Evolutionary conservation across 2,888 invertebrate species (phyloP), one percentile per base, ranked within the genome.

Genomic region (Ypsolopha scabrella): DNA sequence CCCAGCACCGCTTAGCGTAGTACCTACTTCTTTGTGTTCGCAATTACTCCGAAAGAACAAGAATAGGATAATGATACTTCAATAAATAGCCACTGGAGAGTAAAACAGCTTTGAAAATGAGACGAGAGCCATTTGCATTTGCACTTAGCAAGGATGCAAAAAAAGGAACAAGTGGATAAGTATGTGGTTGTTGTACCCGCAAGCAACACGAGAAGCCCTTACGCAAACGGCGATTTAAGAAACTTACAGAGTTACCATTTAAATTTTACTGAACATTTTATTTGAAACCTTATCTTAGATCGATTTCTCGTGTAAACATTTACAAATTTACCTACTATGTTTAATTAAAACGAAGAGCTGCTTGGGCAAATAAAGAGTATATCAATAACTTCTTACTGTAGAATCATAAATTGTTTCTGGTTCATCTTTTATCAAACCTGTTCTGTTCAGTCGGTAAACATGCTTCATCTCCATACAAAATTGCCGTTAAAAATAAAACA

Each of bases 21-120:
- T 24, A 24, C 24, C n/a, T n/a, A n/a, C n/a, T n/a, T n/a, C n/a
- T n/a, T 24, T 24, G 24, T 24, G 24, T 24, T 24, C 24, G 24
- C 24, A 24, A 24, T 24, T 24, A 24, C 38, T 38, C 9, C 38
- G 38, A 38, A 41, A 8, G 7, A 3, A 41, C 11, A 11, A 11
- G n/a, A 13, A 2, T 2, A n/a, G 41, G 41, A 41, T 11, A 41
- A 41, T 41, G 41, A 11, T 41, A 65, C 64, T 67, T 68, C 61
- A 72, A 72, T 74, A 72, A 75, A 75, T 64, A 70, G 64, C 24
- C 24, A 24, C 60, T 67, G 59, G 65, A 68, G 67, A 70, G 65
- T 75, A 73, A 76, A 80, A 75, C 77, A 66, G 75, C 71, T 76
- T 72, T 75, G 76, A 75, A 74, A 77, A 77, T 71, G 72, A 79